phyloP scores from a whole-genome alignment of 2,113 vertebrate species.

The Cyprinodon tularosa region DNA sequence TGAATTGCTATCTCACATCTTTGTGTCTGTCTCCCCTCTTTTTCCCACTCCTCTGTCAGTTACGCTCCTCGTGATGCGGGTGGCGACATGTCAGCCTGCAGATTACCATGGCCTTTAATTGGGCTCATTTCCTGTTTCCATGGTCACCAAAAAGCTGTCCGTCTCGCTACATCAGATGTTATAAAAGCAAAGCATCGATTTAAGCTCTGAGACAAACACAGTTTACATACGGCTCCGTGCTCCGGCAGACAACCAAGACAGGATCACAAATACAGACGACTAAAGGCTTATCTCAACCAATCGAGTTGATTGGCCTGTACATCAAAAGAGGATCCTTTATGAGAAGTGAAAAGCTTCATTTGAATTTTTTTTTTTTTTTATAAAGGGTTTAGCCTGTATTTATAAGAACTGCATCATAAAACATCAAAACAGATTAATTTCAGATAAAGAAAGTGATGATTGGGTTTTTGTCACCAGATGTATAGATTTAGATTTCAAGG shows the following conservation, averaged over 20 bases:
- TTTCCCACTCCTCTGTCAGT: constrained; percentile 3
- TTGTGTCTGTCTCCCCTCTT: constrained; percentile 10
- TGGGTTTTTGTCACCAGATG: background rate
- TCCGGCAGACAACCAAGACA: constrained; percentile 3
- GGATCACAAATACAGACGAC: background rate
- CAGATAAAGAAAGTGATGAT: background rate
- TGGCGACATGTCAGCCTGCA: constrained; percentile 42
- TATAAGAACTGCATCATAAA: background rate
- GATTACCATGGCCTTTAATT: constrained; percentile 40
- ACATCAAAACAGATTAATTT: background rate
- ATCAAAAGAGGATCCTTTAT: background rate
- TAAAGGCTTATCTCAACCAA: background rate
- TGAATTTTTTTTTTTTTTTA: background rate
- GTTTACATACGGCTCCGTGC: constrained; percentile 2
- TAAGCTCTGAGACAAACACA: constrained; percentile 13
- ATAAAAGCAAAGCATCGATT: constrained; percentile 49
- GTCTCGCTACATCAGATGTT: constrained; percentile 42
- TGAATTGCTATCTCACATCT: constrained; percentile 23
- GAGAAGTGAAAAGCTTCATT: no score
- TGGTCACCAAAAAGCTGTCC: constrained; percentile 66
- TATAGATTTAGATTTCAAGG: background rate
- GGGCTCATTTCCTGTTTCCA: constrained; percentile 66
- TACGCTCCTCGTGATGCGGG: constrained; percentile 36
- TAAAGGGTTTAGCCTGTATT: background rate
- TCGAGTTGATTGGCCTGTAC: background rate